Base-by-base conservation (phyloP, 2,888 invertebrate genomes). In the Polyommatus iphigenia region DNA sequence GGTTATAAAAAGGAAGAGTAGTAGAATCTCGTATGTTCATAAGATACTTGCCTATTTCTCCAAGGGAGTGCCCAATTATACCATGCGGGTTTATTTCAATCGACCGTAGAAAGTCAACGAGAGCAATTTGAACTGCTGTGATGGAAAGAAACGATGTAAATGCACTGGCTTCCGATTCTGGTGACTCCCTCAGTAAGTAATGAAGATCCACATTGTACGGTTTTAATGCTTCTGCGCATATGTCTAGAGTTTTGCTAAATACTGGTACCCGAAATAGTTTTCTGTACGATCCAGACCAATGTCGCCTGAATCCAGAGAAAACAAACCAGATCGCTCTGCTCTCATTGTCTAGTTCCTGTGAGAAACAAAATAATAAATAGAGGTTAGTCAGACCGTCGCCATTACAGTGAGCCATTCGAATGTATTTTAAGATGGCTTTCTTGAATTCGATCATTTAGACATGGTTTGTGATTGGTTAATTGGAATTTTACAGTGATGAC, bases 31-130 rank as follows among this genome's bases (percentile, higher is more conserved):
- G 8, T 41, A 41, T 41, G 41, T 41, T 41, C 41, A 41, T 41
- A 8, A 41, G 41, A 41, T 41, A 67, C 76, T 76, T 67, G 67
- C 76, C 76, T 4, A 76, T 62, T 76, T 76, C 76, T 24, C 76
- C 76, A 20, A 76, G 41, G 4, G 76, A 76, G 67, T 67, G 46
- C 4, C 76, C 76, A 18, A 76, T 76, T 0, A 76, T 67, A 29
- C 76, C 76, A 20, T 76, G n/a, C 46, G 76, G 67, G 5, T 67
- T 24, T 3, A 76, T 76, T 18, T 46, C 20, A 8, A 76, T n/a
- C 4, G 67, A 59, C 24, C 76, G 76, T 76, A 76, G 46, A 15
- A 76, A 41, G n/a, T 76, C 46, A 1, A 76, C 76, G 1, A 76
- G 67, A 1, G 76, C 76, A 7, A 76, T 46, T 67, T 76, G 76